Base-by-base conservation (phyloP, 2,888 invertebrate species). In the Phalangium opilio region DNA sequence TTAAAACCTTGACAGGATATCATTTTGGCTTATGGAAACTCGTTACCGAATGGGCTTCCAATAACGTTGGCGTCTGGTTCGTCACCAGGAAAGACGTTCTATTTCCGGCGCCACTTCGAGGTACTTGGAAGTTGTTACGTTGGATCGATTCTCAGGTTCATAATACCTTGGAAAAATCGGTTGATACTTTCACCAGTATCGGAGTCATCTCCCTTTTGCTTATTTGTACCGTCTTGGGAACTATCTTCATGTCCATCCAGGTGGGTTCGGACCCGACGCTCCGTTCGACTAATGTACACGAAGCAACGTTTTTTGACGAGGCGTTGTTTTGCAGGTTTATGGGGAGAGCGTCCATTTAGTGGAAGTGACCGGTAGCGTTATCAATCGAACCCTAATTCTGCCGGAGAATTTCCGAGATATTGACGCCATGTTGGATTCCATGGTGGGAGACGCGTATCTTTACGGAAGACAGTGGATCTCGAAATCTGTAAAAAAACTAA, bases 341-440 rank as follows among this genome's bases (percentile, higher is more conserved):
- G 82, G 84, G 0, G 95, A 95, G 71, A 86, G 86, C 2, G 83
- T 91, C 65, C 86, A 90, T 61, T 75, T 95, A 47, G 79, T 91
- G 12, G 83, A 87, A 63, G 73, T 91, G 50, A 82, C 83, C 35
- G 83, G 86, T 50, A 87, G 85, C 64, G 73, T 91, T 7, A 74
- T 90, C 21, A 90, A 91, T 68, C 79, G 81, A 59, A 87, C 89
- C 0, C 77, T 87, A 42, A 81, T 87, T 7, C 70, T 95, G 45
- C 93, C 95, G 0, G 80, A 83, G 48, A 78, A 81, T 3, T 79
- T 82, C 75, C 79, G 83, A 60, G 79, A 81, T 43, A 82, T 89
- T 48, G 61, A 63, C 36, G 58, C 62, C 15, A 61, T 66, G 1
- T 74, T 93, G 38, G 89, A 90, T 66, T 84, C 86, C 15, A 78